Conservation (phyloP, 1,140 invertebrate genomes). For the Heliconius hermathena region DNA sequence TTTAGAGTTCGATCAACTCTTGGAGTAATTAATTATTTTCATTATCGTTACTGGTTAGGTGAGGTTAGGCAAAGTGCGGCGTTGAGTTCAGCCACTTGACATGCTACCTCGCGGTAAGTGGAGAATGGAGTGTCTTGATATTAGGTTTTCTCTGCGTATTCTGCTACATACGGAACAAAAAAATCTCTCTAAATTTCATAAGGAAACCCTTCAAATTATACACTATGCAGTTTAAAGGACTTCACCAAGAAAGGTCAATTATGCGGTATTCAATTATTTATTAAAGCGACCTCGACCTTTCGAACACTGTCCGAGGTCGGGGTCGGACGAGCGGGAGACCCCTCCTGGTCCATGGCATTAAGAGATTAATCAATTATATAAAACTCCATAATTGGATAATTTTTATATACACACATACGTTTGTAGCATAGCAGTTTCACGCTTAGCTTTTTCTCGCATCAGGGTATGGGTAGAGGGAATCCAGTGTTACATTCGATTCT, state of each 20-base stretch:
- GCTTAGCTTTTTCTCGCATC: too few species aligned
- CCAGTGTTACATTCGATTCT: too few species aligned
- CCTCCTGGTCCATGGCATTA: background rate
- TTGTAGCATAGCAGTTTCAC: too few species aligned
- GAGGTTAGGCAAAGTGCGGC: background rate
- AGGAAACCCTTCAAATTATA: background rate
- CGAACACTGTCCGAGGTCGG: background rate
- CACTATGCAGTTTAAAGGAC: background rate
- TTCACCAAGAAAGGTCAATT: background rate
- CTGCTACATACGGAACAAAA: background rate
- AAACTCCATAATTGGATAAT: background rate
- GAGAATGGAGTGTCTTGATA: background rate
- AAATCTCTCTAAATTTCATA: background rate
- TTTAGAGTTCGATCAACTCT: too few species aligned
- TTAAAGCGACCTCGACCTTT: background rate
- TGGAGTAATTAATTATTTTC: too few species aligned
- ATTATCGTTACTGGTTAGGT: too few species aligned
- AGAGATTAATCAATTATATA: background rate
- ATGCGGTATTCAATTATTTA: conserved; percentile 1
- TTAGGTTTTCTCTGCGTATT: background rate
- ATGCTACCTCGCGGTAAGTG: background rate
- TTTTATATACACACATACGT: background rate
- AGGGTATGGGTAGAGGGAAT: too few species aligned
- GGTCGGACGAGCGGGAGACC: background rate
- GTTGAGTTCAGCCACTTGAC: background rate